phyloP scores from a whole-genome alignment of 2,113 vertebrate species.

The Eidolon helvum region DNA sequence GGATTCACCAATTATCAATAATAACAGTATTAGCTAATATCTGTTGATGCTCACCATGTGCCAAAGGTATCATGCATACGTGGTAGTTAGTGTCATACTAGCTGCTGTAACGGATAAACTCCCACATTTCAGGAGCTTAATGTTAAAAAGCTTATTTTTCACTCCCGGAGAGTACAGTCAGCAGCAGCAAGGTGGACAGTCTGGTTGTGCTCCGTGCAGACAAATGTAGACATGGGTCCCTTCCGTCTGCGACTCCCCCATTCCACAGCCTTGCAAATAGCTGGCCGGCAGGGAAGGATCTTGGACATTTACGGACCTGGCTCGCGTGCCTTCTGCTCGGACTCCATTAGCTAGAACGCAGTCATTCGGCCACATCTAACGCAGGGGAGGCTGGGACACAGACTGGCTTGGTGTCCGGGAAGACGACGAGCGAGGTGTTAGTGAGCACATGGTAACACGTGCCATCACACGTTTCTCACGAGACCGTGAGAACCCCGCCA shows the following conservation, averaged over 20 bases:
- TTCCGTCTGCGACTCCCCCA: too few relatives aligned
- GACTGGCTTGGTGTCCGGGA: too few relatives aligned
- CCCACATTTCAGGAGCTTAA: neutral
- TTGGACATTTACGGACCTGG: neutral
- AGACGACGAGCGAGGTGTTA: too few relatives aligned
- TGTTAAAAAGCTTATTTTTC: neutral
- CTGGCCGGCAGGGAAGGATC: neutral
- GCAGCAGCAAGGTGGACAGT: neutral
- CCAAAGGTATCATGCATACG: neutral
- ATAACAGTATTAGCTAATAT: neutral
- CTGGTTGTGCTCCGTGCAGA: neutral
- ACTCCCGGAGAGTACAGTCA: neutral
- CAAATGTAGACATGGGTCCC: neutral
- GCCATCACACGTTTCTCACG: too few relatives aligned
- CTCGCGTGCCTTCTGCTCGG: too few relatives aligned
- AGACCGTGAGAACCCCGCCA: too few relatives aligned
- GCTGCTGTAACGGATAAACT: neutral
- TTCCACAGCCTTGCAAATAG: neutral
- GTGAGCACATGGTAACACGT: too few relatives aligned
- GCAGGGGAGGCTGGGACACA: too few relatives aligned
- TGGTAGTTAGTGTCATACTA: neutral
- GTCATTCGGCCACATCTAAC: too few relatives aligned
- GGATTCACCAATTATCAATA: constrained; percentile 35
- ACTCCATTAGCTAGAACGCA: too few relatives aligned
- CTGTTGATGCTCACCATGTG: neutral